A percentile compares a stretch with the other conserved stretches of the same genome.
Evolutionary conservation across 2,797 vertebrate species (phyloP).

Genomic region (Stomatorhinus walkeri): DNA sequence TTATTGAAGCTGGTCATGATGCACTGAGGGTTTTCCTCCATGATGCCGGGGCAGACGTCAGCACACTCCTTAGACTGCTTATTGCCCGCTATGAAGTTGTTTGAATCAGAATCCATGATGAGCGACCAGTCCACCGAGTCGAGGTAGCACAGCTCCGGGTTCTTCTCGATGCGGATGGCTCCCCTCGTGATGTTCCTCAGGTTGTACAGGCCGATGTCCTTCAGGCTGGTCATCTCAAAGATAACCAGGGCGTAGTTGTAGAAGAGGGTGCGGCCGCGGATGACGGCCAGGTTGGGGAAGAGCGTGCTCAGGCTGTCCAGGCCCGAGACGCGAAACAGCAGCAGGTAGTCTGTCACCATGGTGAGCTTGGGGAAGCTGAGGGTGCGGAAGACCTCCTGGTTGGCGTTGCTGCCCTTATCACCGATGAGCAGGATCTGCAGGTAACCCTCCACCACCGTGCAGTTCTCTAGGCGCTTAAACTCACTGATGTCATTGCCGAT

Average conservation of each 20-base stretch:
- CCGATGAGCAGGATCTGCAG: slow-evolving; percentile 92
- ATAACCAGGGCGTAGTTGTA: slow-evolving; percentile 95
- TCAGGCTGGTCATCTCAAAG: slow-evolving; percentile 95
- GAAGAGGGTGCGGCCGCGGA: slow-evolving; percentile 90
- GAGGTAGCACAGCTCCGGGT: slow-evolving; percentile 93
- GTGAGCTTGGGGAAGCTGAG: slow-evolving; percentile 92
- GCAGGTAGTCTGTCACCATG: slow-evolving; percentile 89
- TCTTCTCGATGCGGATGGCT: slow-evolving; percentile 91
- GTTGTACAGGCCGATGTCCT: slow-evolving; percentile 90
- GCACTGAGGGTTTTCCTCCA: slow-evolving; percentile 76
- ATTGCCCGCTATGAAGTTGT: slow-evolving; percentile 86
- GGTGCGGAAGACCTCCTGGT: slow-evolving; percentile 76
- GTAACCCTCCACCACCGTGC: slow-evolving; percentile 93
- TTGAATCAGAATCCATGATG: slow-evolving; percentile 80
- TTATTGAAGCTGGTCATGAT: slow-evolving; percentile 80
- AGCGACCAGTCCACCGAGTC: slow-evolving; percentile 97
- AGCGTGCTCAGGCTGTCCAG: slow-evolving; percentile 89
- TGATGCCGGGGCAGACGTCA: slow-evolving; percentile 83
- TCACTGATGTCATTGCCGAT: slow-evolving; percentile 86
- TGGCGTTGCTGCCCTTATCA: slow-evolving; percentile 67
- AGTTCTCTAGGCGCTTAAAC: slow-evolving; percentile 87
- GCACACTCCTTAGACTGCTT: slow-evolving; percentile 89
- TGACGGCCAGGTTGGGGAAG: slow-evolving; percentile 94
- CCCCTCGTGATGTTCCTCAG: slow-evolving; percentile 91
- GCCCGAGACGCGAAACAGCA: slow-evolving; percentile 90